A percentile compares a stretch with the other conserved stretches of the same genome.
These are phyloP conservation scores for Panthera leo DNA, from an alignment of 2,113 vertebrate genomes.

Conservation along the genomic window DNA sequence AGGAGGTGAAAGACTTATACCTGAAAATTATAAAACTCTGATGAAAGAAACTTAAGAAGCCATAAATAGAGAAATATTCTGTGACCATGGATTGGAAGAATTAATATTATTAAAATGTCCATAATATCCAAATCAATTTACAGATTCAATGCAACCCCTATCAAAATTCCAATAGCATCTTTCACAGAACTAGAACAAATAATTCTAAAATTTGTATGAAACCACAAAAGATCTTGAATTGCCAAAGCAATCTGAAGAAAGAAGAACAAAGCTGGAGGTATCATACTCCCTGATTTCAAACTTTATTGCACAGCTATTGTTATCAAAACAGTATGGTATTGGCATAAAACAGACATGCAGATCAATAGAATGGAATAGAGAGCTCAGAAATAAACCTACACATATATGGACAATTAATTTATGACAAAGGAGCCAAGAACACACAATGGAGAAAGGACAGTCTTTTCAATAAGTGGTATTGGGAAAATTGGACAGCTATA, in stretches of 20 bases:
- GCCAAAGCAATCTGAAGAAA: background rate
- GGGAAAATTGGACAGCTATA: background rate
- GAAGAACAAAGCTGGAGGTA: background rate
- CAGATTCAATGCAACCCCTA: background rate
- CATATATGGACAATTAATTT: background rate
- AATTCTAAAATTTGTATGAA: background rate
- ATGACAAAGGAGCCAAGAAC: background rate
- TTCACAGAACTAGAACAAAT: background rate
- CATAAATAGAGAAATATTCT: background rate
- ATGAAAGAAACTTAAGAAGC: background rate
- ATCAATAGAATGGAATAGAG: background rate
- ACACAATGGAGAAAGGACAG: background rate
- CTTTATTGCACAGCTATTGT: background rate
- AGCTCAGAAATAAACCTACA: background rate
- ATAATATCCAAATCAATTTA: background rate
- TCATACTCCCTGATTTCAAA: background rate
- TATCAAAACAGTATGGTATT: background rate
- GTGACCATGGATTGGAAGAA: background rate
- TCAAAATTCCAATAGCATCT: background rate
- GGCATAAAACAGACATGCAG: background rate
- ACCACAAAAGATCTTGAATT: background rate
- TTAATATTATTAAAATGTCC: background rate
- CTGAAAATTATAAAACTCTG: background rate
- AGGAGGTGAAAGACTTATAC: background rate
- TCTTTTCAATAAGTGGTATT: background rate